These are phyloP conservation scores for Apamea anceps DNA, from an alignment of 2,888 invertebrate species.

Conservation along the genomic window DNA sequence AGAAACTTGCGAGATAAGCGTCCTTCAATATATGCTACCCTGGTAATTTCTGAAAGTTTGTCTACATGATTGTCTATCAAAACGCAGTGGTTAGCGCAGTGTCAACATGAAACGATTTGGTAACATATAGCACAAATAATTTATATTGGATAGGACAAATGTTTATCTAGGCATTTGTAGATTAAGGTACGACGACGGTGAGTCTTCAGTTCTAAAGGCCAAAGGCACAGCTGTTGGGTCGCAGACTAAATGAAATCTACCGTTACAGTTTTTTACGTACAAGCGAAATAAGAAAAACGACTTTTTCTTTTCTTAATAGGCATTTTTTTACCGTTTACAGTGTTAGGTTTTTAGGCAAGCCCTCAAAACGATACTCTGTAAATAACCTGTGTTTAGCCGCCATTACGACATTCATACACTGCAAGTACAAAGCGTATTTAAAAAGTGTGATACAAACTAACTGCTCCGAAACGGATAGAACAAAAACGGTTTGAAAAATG, in stretches of 20 bases:
- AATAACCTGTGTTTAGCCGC: not conserved
- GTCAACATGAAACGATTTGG: slow-evolving; percentile 22
- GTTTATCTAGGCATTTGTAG: slow-evolving; percentile 30
- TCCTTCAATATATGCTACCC: slow-evolving; percentile 30
- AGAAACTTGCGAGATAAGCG: slow-evolving; percentile 37
- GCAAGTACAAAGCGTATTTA: not conserved
- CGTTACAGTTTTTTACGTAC: not conserved
- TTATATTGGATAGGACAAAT: slow-evolving; percentile 26
- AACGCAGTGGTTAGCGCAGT: slow-evolving; percentile 18
- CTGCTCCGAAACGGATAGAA: not conserved
- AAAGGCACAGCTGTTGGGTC: slow-evolving; percentile 42
- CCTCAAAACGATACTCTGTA: not conserved
- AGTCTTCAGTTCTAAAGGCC: slow-evolving; percentile 35
- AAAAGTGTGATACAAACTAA: slow-evolving; percentile 13
- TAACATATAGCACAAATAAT: slow-evolving; percentile 1
- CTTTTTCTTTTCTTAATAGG: not conserved
- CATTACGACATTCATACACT: not conserved
- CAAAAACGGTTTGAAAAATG: slow-evolving; percentile 16
- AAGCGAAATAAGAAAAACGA: not conserved
- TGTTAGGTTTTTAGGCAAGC: not conserved
- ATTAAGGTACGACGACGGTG: slow-evolving; percentile 6
- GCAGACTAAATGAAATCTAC: slow-evolving; percentile 20
- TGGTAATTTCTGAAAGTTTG: slow-evolving; percentile 38
- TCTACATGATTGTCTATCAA: slow-evolving; percentile 20
- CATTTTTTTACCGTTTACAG: not conserved